phyloP scores from a whole-genome alignment of 2,888 invertebrate genomes.

The Caenorhabditis sp. region DNA sequence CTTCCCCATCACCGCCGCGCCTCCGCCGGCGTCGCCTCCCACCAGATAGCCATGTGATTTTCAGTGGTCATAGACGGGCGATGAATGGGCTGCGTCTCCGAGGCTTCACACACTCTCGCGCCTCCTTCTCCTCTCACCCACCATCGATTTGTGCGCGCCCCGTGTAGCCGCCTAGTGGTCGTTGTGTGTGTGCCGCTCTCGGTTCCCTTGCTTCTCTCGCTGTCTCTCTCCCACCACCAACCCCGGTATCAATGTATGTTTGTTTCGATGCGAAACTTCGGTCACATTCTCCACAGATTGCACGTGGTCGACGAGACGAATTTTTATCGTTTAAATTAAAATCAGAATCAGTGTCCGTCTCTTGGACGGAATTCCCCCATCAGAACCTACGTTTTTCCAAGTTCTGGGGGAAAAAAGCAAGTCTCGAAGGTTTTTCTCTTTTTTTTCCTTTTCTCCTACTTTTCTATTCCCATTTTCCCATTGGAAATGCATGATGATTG shows the following conservation, averaged over 20 bases:
- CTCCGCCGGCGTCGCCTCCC: background rate
- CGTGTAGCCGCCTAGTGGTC: slow-evolving; percentile 28
- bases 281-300: slow-evolving; percentile 36
- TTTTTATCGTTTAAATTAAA: slow-evolving; percentile 42
- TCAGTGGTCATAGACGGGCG: slow-evolving; percentile 41
- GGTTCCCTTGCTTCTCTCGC: background rate
- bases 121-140: background rate
- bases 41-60: slow-evolving; percentile 52
- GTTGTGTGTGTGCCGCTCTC: slow-evolving; percentile 41
- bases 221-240: slow-evolving; percentile 31
- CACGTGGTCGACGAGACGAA: slow-evolving; percentile 53
- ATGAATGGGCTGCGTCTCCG: slow-evolving; percentile 13
- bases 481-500: background rate
- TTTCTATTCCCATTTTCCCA: background rate
- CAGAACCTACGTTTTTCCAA: slow-evolving; percentile 1
- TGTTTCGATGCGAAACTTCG: slow-evolving; percentile 57
- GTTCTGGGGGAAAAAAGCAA: background rate
- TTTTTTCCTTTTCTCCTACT: background rate
- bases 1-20: slow-evolving; percentile 23
- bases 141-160: slow-evolving; percentile 37
- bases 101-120: background rate
- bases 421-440: background rate
- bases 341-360: slow-evolving; percentile 3
- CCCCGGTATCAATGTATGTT: slow-evolving; percentile 55
- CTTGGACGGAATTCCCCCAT: background rate